These are phyloP conservation scores for Perizoma flavofasciatum DNA, from an alignment of 2,888 invertebrate genomes.

Conservation along the genomic window DNA sequence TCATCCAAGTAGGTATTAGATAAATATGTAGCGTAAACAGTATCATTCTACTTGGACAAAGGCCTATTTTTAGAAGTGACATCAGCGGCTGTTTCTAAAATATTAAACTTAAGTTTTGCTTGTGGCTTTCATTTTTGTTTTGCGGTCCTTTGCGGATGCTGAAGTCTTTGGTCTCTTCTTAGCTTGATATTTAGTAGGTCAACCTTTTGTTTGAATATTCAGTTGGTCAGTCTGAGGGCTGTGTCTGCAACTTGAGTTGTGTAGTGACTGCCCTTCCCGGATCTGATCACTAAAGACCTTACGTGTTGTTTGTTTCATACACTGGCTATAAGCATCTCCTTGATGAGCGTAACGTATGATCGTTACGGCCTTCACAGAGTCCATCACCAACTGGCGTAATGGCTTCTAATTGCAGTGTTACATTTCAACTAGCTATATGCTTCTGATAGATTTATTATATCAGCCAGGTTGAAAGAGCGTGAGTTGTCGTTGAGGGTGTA, in stretches of 20 bases:
- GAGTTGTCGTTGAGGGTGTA: conserved; percentile 33
- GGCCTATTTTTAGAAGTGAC: conserved; percentile 73
- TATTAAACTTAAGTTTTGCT: conserved; percentile 58
- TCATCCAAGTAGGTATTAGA: conserved; percentile 57
- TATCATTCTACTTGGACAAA: conserved; percentile 59
- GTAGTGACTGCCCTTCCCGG: no score
- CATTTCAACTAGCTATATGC: no score
- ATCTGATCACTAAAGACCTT: no score
- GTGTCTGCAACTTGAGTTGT: no score
- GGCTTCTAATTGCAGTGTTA: no score
- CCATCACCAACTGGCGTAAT: no score
- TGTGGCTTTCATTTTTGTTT: conserved; percentile 48
- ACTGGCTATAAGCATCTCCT: no score
- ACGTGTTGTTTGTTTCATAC: no score
- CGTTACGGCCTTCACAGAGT: no score
- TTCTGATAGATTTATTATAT: no score
- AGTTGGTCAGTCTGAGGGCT: background rate
- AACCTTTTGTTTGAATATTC: background rate
- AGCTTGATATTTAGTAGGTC: conserved; percentile 12
- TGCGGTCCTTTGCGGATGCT: conserved; percentile 20
- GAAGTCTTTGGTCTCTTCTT: conserved; percentile 16
- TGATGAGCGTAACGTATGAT: no score
- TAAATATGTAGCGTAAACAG: conserved; percentile 62
- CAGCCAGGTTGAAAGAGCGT: background rate
- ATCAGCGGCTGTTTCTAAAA: conserved; percentile 65